phyloP scores from a whole-genome alignment of 2,113 vertebrate genomes.

The Sterna hirundo region DNA sequence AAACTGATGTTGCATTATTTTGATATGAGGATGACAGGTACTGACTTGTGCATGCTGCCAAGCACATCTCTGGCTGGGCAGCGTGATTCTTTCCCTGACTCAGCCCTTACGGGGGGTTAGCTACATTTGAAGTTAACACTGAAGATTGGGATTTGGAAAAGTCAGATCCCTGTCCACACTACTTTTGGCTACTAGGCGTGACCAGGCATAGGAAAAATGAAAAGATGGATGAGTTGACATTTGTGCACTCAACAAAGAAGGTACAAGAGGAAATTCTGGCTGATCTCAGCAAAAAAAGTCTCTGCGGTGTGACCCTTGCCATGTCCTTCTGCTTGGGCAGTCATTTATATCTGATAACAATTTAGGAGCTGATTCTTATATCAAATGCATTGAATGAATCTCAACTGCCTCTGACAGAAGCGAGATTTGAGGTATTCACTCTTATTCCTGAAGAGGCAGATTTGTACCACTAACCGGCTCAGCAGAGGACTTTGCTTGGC shows the following conservation, averaged over 20 bases:
- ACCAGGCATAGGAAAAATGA: not conserved
- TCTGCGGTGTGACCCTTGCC: not conserved
- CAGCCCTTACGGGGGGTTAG: not conserved
- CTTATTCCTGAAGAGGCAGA: not conserved
- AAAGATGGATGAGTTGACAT: conserved; percentile 20
- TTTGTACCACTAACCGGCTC: not conserved
- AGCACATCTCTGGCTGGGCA: not conserved
- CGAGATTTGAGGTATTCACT: not conserved
- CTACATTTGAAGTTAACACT: not conserved
- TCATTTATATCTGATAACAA: conserved; percentile 7
- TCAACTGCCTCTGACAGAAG: not conserved
- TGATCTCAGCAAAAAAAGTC: not conserved
- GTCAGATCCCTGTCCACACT: not conserved
- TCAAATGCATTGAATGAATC: not conserved
- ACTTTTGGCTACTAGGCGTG: not conserved
- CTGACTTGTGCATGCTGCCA: not conserved
- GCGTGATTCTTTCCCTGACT: not conserved
- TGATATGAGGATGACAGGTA: not conserved
- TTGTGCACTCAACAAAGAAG: not conserved
- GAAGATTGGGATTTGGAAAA: not conserved
- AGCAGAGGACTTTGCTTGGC: not conserved
- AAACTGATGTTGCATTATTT: not conserved
- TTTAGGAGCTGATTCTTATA: conserved; percentile 4
- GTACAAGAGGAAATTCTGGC: not conserved
- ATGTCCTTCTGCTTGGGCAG: conserved; percentile 28